Conservation (phyloP, 2,888 invertebrate genomes). For the Amblyteles armatorius region DNA sequence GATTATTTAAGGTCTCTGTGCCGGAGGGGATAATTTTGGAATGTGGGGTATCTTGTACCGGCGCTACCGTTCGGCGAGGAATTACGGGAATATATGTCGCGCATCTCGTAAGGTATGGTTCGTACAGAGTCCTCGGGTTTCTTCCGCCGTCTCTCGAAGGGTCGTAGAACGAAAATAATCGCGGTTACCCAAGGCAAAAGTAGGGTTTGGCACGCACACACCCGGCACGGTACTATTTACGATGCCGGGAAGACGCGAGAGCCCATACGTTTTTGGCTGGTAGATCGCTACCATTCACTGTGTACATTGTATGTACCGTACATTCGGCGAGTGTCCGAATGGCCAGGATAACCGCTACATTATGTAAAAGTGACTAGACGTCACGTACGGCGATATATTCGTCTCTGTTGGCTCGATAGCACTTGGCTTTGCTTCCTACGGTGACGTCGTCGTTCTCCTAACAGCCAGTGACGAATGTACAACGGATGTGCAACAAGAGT, state of each 20-base stretch:
- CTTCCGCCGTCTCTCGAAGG: conserved; percentile 24
- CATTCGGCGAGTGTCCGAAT: conserved; percentile 49
- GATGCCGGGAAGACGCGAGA: conserved; percentile 53
- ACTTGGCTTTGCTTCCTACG: conserved; percentile 28
- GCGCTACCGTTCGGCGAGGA: neutral
- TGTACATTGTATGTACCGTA: conserved; percentile 38
- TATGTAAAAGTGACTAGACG: conserved; percentile 61
- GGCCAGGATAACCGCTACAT: conserved; percentile 59
- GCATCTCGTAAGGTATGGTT: conserved; percentile 53
- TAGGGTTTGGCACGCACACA: conserved; percentile 64
- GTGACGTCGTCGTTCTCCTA: conserved; percentile 24
- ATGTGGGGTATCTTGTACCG: neutral
- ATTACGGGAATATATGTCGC: conserved; percentile 14
- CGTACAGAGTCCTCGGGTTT: conserved; percentile 28
- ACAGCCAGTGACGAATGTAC: conserved; percentile 51
- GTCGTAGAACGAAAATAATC: conserved; percentile 59
- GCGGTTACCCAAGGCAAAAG: conserved; percentile 55
- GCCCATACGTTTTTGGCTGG: conserved; percentile 44
- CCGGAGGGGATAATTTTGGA: neutral
- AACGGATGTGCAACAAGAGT: conserved; percentile 55
- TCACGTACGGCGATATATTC: conserved; percentile 59
- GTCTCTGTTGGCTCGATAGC: conserved; percentile 25
- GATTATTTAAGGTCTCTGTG: neutral
- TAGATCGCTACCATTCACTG: conserved; percentile 28
- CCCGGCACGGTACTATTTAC: conserved; percentile 53